Evolutionary conservation across 1,140 invertebrate species (phyloP), one percentile per base, ranked within the genome.

Genomic region (Schlechtendalia chinensis): DNA sequence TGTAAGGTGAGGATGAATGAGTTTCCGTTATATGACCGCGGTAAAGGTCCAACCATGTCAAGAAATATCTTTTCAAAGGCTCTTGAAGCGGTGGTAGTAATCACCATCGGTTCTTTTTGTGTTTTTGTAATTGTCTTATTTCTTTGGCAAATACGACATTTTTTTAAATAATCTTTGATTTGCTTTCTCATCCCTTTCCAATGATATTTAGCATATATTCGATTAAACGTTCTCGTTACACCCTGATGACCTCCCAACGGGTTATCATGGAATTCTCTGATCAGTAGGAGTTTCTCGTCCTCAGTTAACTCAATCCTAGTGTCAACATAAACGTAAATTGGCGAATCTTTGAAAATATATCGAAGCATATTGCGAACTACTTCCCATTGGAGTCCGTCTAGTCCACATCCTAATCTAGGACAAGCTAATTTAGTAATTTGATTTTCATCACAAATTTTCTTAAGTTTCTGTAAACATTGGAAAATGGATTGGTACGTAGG

Each of bases 181-280:
- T 71, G 29, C 24, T 58, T 14, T 17, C 58, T 74, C 39, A 84
- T 83, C 5, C 83, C 81, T 10, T 69, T 80, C 82, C 82, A 82
- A 39, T 65, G 39, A 47, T 77, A 77, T 10, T 59, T 22, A 10
- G 69, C 1, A 24, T 69, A 12, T 3, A 82, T 39, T 5, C 58
- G 19, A 27, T 47, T 58, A 24, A 81, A 71, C 4, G 82, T 82
- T 53, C 75, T 56, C 2, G 56, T 27, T 16, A 65, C 53, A 12
- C 77, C 67, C 81, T 81, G 72, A 82, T 83, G 47, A 22, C 61
- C 16, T 29, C 29, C 71, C 17, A 63, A 14, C 3, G 59, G 29
- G n/a, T 19, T 61, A 22, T 82, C 45, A 61, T 82, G 77, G 65
- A 56, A 58, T 72, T 82, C 81, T 12, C 2, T 29, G 5, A 81